Evolutionary conservation across 2,797 vertebrate species (phyloP).

Genomic region (Yasuhikotakia modesta): DNA sequence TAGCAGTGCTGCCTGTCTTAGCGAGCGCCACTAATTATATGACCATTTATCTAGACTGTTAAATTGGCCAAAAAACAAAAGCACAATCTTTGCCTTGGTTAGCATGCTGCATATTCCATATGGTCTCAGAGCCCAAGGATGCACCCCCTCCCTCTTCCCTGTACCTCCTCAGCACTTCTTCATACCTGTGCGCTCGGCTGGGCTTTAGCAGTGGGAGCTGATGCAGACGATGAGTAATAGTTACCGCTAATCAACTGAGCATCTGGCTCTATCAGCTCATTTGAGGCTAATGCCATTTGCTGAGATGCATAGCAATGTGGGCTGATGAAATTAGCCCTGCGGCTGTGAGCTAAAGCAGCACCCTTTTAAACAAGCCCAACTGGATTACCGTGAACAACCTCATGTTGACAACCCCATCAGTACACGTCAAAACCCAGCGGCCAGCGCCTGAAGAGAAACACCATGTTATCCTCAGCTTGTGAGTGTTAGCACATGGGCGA

Average conservation of each 20-base stretch:
- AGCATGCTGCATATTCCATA: constrained; percentile 63
- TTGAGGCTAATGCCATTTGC: constrained; percentile 76
- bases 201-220: constrained; percentile 64
- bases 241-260: constrained; percentile 68
- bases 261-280: constrained; percentile 72
- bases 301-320: constrained; percentile 74
- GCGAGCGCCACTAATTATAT: neutral
- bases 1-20: neutral
- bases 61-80: constrained; percentile 24
- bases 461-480: constrained; percentile 53
- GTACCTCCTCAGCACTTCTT: constrained; percentile 39
- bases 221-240: constrained; percentile 58
- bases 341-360: constrained; percentile 69
- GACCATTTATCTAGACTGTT: constrained; percentile 3
- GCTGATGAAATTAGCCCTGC: constrained; percentile 73
- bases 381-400: constrained; percentile 60
- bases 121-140: constrained; percentile 63
- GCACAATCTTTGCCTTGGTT: neutral
- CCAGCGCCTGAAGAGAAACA: constrained; percentile 60
- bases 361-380: constrained; percentile 62
- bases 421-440: constrained; percentile 68
- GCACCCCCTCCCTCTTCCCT: neutral
- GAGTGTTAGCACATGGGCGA: neutral
- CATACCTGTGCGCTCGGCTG: constrained; percentile 49
- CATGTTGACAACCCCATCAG: constrained; percentile 73